Evolutionary conservation across 2,113 vertebrate genomes (phyloP), one percentile per base, ranked within the genome.

Genomic region (Megaptera novaeangliae): DNA sequence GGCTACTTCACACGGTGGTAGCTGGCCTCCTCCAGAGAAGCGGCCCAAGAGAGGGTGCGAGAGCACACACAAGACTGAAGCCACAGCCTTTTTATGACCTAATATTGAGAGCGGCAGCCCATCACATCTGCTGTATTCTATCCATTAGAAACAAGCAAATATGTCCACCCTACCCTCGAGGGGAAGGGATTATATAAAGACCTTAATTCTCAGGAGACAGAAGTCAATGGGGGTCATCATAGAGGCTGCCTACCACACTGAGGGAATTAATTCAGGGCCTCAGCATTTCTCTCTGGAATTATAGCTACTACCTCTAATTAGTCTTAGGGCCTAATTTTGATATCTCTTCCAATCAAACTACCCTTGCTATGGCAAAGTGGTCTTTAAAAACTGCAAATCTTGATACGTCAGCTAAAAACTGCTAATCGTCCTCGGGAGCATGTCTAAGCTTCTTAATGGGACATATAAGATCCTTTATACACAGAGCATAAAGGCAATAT

Each of bases 291-390:
- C 15, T 84, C 31, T 64, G 46, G 63, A 82, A 88, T 88, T 88
- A 23, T 18, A 94, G 71, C 31, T 68, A 27, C 64, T 18, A 61
- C 12, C 34, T 88, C 81, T 88, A 46, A 69, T 69, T 93, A 93
- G 39, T 71, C 46, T 96, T 61, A 96, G 52, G 82, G 69, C 1
- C 39, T 34, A 27, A 31, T 92, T 97, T 59, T 96, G 63, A 96
- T 81, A 96, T 81, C 31, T 12, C 34, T 59, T 80, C 34, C 11
- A 71, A 71, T 77, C 78, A 96, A 95, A 94, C 64, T 88, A 25
- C 4, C 41, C 71, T 94, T 94, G 17, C 49, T 75, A 41, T 82
- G 20, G 23, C 44, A 84, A 78, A 92, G 21, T 77, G 1, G 14
- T 88, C 41, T 80, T 84, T 94, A 77, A 77, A 94, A 96, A 88